Percentiles rank a stretch among this genome's conserved stretches.
These are phyloP conservation scores for Diaprepes abbreviatus DNA, from an alignment of 2,888 invertebrate genomes.

Conservation along the genomic window DNA sequence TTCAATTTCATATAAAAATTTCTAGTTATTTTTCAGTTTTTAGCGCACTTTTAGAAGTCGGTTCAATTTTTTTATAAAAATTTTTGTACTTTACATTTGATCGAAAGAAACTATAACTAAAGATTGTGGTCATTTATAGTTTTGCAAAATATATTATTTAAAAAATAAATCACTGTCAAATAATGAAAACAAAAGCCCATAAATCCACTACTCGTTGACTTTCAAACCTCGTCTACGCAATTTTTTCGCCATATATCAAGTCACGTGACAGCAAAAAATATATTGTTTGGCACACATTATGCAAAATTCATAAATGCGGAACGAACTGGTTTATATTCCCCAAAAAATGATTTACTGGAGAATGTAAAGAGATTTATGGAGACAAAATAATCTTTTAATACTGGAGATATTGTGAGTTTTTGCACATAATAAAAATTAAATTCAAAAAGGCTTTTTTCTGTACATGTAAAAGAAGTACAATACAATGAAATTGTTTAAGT, in stretches of 20 bases:
- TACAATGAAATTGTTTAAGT: too few species aligned
- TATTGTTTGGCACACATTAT: constrained; percentile 47
- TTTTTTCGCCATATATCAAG: constrained; percentile 38
- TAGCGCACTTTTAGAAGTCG: too few species aligned
- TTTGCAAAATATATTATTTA: too few species aligned
- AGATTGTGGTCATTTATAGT: too few species aligned
- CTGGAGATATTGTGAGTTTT: not conserved
- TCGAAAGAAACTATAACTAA: too few species aligned
- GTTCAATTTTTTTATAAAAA: too few species aligned
- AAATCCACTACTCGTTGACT: constrained; percentile 36
- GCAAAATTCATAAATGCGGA: constrained; percentile 47
- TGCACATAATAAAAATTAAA: constrained; percentile 6
- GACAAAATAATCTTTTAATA: constrained; percentile 29
- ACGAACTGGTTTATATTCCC: constrained; percentile 40
- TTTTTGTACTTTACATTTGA: too few species aligned
- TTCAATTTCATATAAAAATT: too few species aligned
- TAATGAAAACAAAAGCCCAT: constrained; percentile 25
- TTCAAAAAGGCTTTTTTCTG: too few species aligned
- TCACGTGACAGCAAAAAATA: constrained; percentile 41
- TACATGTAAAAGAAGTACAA: too few species aligned
- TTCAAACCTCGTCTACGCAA: constrained; percentile 33
- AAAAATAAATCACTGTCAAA: not conserved
- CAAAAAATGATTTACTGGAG: constrained; percentile 36
- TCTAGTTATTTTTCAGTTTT: too few species aligned
- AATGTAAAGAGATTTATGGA: constrained; percentile 33